Base-by-base conservation (phyloP, 2,797 vertebrate species). In the Thamnophis elegans region DNA sequence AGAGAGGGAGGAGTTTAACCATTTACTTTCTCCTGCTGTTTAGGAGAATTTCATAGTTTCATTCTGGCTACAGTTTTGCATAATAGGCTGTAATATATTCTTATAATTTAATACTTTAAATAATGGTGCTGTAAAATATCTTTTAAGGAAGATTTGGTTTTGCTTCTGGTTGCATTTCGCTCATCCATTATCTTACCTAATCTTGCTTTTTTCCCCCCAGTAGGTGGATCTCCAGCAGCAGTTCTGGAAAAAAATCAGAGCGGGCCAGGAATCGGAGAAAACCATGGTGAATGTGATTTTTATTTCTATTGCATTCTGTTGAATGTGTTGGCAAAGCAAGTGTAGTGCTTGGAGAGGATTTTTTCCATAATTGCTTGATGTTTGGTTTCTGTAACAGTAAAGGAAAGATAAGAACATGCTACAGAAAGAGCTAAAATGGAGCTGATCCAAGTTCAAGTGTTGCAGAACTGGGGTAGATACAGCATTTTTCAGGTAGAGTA, bases 271-370 rank as follows among this genome's bases (percentile, higher is more conserved):
- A 32, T 73, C 5, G 2, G 51, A 93, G 68, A 65, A 65, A 5
- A 55, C 73, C 51, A 93, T 93, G 92, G 92, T 93, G 58, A 93
- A 90, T 89, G 32, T 32, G 11, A 32, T 54, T 32, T 16, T 59
- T 87, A 22, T 18, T 59, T 58, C 20, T 14, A 3, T 51, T 32
- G 60, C 16, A 20, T 25, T 20, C n/a, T 9, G 36, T 22, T 36
- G 42, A 60, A 11, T 82, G 22, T 47, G 4, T 82, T 82, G 5
- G 4, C 22, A 82, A 82, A 58, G 9, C 6, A 2, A 32, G 36
- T 1, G 0, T 7, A 16, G 36, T 10, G 51, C 28, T 58, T 18
- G 87, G 5, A 47, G 36, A 42, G 55, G 55, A 58, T 56, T 88
- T 42, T 14, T 56, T 90, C 26, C 8, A 12, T 13, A 22, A 32